A percentile compares a stretch with the other conserved stretches of the same genome.
phyloP scores from a whole-genome alignment of 2,113 vertebrate species.

The Sula dactylatra region DNA sequence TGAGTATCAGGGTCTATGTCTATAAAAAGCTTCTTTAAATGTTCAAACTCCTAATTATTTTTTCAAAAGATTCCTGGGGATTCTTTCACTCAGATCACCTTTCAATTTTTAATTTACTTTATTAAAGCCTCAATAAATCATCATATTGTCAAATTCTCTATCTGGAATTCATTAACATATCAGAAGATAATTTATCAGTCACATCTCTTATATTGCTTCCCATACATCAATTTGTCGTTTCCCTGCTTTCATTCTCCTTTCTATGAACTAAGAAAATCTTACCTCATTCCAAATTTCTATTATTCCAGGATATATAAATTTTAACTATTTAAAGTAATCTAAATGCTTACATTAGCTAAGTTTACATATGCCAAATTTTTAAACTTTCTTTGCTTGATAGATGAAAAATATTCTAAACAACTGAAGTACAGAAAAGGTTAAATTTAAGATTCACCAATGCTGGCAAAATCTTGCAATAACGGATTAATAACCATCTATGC shows the following conservation, averaged over 20 bases:
- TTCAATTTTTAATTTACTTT: constrained; percentile 60
- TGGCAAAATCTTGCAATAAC: not conserved
- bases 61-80: constrained; percentile 21
- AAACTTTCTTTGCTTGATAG: not conserved
- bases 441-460: not conserved
- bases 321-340: not conserved
- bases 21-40: constrained; percentile 34
- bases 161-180: constrained; percentile 61
- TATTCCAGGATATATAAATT: not conserved
- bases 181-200: constrained; percentile 61
- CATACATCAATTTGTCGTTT: constrained; percentile 51
- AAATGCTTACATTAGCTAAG: not conserved
- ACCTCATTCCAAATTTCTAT: constrained; percentile 4
- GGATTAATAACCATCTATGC: not conserved
- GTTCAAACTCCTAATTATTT: constrained; percentile 20
- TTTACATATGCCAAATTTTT: not conserved
- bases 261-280: not conserved
- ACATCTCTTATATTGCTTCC: constrained; percentile 53
- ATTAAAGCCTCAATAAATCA: constrained; percentile 51
- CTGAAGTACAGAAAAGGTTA: not conserved
- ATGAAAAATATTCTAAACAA: not conserved
- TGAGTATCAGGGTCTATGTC: not conserved
- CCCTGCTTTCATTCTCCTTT: constrained; percentile 25
- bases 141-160: constrained; percentile 18
- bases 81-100: constrained; percentile 35